A percentile compares a stretch with the other conserved stretches of the same genome.
Evolutionary conservation across 1,140 invertebrate species (phyloP).

Genomic region (Drosophila insularis): DNA sequence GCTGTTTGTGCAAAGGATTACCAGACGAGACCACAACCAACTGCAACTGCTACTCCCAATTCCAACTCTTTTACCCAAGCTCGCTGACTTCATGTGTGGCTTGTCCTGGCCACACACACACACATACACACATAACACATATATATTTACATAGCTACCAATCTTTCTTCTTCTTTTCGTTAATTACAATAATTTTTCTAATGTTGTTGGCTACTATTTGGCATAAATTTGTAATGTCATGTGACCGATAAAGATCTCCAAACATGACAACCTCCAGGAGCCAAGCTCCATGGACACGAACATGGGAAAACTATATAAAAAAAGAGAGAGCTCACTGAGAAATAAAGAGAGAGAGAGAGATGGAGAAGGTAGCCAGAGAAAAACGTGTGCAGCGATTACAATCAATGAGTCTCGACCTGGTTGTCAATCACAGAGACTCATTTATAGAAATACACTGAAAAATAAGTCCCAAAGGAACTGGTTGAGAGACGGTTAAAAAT

Average conservation of each 20-base stretch:
- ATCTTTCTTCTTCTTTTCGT: slow-evolving; percentile 29
- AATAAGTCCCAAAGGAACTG: neutral
- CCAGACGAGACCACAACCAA: slow-evolving; percentile 55
- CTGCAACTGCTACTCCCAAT: slow-evolving; percentile 59
- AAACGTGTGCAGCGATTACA: slow-evolving; percentile 68
- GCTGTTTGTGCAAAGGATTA: slow-evolving; percentile 75
- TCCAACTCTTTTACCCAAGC: neutral
- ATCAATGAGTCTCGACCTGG: slow-evolving; percentile 52
- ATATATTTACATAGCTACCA: slow-evolving; percentile 8
- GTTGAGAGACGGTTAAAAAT: too few relatives aligned
- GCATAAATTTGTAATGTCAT: slow-evolving; percentile 77
- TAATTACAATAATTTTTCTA: slow-evolving; percentile 80
- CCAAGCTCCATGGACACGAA: slow-evolving; percentile 57
- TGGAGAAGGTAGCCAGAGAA: slow-evolving; percentile 51
- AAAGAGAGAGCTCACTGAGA: neutral
- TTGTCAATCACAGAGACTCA: slow-evolving; percentile 64
- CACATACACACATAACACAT: neutral
- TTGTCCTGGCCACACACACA: slow-evolving; percentile 14
- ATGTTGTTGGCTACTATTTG: slow-evolving; percentile 47
- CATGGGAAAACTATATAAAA: slow-evolving; percentile 32
- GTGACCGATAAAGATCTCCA: slow-evolving; percentile 62
- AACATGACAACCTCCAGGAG: slow-evolving; percentile 72
- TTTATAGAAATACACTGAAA: slow-evolving; percentile 23
- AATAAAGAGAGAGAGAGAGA: neutral
- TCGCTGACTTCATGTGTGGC: slow-evolving; percentile 31